Percentiles rank a stretch among this genome's conserved stretches.
Conservation (phyloP, 1,140 invertebrate genomes). For the Myzus persicae region DNA sequence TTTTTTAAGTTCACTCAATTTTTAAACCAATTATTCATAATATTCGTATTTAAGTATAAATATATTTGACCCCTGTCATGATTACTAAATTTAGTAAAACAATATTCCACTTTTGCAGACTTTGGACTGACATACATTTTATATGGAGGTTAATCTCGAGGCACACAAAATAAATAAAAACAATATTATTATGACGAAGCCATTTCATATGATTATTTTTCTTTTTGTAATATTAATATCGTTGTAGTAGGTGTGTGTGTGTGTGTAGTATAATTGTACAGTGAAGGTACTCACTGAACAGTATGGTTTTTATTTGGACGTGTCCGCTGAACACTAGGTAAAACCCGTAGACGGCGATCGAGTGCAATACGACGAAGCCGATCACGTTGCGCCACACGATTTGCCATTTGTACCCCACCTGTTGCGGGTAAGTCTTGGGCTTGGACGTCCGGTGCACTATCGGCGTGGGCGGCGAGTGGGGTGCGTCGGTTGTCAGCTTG, state of each 20-base stretch:
- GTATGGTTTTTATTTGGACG: not conserved
- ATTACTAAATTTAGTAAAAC: too few species aligned
- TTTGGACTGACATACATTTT: too few species aligned
- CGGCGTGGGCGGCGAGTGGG: constrained; percentile 68
- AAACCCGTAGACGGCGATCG: constrained; percentile 70
- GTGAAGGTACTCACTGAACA: constrained; percentile 19
- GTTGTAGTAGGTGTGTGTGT: too few species aligned
- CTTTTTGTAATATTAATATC: too few species aligned
- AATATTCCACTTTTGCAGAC: too few species aligned
- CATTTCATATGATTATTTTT: too few species aligned
- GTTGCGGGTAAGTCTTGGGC: not conserved
- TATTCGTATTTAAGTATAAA: too few species aligned
- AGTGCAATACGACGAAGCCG: constrained; percentile 74
- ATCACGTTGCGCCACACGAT: constrained; percentile 79
- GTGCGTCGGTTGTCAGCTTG: not conserved
- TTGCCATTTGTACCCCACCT: constrained; percentile 67
- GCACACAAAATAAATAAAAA: not conserved
- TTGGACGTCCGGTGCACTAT: constrained; percentile 62
- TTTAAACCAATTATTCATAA: too few species aligned
- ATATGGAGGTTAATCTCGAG: too few species aligned
- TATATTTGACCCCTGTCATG: too few species aligned
- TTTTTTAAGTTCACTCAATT: too few species aligned
- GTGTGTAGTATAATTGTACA: not conserved
- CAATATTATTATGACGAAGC: not conserved
- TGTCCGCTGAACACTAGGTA: constrained; percentile 67